These are phyloP conservation scores for Oscheius onirici DNA, from an alignment of 2,888 invertebrate species.

Conservation along the genomic window DNA sequence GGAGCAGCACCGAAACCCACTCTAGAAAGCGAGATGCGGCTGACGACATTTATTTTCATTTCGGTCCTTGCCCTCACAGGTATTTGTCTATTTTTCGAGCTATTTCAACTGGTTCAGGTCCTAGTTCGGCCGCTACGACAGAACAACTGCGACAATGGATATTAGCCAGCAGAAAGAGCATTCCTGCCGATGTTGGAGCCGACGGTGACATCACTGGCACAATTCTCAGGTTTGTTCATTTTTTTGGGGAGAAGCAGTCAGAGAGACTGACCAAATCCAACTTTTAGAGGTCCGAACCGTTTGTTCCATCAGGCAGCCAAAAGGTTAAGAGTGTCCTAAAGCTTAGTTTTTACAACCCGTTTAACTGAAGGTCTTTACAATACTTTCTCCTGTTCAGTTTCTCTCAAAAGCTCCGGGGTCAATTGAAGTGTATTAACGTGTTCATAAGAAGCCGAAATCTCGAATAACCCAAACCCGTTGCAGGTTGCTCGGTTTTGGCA, in stretches of 20 bases:
- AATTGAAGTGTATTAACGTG: no score
- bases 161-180: conserved; percentile 57
- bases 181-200: conserved; percentile 42
- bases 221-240: conserved; percentile 46
- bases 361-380: no score
- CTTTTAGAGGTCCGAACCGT: no score
- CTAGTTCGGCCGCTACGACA: conserved; percentile 54
- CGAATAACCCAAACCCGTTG: no score
- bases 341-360: no score
- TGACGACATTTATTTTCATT: conserved; percentile 8
- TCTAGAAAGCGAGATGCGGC: conserved; percentile 18
- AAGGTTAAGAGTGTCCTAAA: no score
- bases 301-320: no score
- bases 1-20: conserved; percentile 19
- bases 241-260: no score
- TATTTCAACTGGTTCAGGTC: neutral
- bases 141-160: conserved; percentile 68
- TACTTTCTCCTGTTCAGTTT: no score
- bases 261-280: no score
- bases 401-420: no score
- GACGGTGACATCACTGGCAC: conserved; percentile 61
- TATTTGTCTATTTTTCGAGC: neutral
- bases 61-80: conserved; percentile 21
- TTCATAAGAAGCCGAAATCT: no score
- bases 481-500: conserved; percentile 35